Percentiles rank a stretch among this genome's conserved stretches.
Conservation (phyloP, 2,797 vertebrate species). For the Hypotaenidia philippensis region DNA sequence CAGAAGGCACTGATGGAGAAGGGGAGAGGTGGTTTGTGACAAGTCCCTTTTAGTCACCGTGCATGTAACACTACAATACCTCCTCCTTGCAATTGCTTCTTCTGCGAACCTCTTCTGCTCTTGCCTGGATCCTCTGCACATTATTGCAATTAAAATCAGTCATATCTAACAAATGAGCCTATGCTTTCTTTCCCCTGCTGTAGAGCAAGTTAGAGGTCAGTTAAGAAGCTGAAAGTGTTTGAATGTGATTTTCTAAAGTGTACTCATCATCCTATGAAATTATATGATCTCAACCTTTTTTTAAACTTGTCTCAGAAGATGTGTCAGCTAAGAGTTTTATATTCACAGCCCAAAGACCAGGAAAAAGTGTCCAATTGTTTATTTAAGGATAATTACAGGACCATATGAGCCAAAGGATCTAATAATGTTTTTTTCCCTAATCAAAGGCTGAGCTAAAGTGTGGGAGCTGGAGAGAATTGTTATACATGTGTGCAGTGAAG, state of each 20-base stretch:
- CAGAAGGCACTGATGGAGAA: neutral
- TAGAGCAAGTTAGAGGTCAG: neutral
- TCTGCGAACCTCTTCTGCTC: neutral
- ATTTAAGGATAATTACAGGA: neutral
- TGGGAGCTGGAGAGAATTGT: neutral
- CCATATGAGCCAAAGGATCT: neutral
- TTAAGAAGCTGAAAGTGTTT: neutral
- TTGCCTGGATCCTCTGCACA: neutral
- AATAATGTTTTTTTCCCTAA: neutral
- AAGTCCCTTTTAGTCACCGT: neutral
- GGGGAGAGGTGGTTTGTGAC: neutral
- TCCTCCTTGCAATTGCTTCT: neutral
- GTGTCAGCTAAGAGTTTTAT: neutral
- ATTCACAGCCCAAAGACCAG: neutral
- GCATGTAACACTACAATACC: fast-evolving
- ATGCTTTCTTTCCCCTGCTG: neutral
- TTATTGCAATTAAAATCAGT: neutral
- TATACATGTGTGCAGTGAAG: neutral
- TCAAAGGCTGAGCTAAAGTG: neutral
- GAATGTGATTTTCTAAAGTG: neutral
- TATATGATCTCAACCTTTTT: neutral
- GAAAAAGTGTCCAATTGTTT: neutral
- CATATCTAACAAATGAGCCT: neutral
- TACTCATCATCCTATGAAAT: neutral
- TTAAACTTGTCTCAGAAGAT: neutral